Evolutionary conservation across 2,113 vertebrate genomes (phyloP), one percentile per base, ranked within the genome.

Genomic region (Callopanchax toddi): DNA sequence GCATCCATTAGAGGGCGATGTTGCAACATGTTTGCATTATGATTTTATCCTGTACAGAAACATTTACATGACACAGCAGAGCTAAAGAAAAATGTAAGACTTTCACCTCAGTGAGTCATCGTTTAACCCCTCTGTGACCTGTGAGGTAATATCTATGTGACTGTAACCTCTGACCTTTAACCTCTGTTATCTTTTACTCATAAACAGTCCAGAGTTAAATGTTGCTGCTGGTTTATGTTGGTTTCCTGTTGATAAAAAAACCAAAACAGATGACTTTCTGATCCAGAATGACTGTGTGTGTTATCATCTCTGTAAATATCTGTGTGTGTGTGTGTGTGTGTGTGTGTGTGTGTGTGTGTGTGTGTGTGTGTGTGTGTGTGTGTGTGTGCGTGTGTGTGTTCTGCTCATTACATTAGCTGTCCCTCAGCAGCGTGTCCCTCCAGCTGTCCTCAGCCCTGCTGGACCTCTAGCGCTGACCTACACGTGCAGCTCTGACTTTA

Each of bases 401-500:
- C 43, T 67, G 11, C 22, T 39, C 36, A 13, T 60, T 70, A 63
- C 72, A 67, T 74, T 60, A 57, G 15, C 16, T 63, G 57, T 57
- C 37, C 65, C 68, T 36, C 62, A 62, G 76, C 77, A 60, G 46
- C 63, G 74, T 71, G 67, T 67, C 60, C 60, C 80, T 64, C 59
- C 82, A 84, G 82, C 86, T 84, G 77, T 76, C 45, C 51, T 44
- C 29, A 56, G 32, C 62, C 44, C 77, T 82, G 74, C 78, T 69
- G 43, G 12, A 58, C 81, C 84, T 79, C 65, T 60, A 43, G 37
- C 63, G 53, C 34, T 72, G 63, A 67, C 61, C 36, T 69, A 29
- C 49, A 71, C 63, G 55, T n/a, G n/a, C n/a, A n/a, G 51, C 8
- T 4, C 29, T 32, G 29, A 70, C 39, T 34, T 60, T 9, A 18